Conservation (phyloP, 1,140 invertebrate genomes). For the Saccostrea glomerata region DNA sequence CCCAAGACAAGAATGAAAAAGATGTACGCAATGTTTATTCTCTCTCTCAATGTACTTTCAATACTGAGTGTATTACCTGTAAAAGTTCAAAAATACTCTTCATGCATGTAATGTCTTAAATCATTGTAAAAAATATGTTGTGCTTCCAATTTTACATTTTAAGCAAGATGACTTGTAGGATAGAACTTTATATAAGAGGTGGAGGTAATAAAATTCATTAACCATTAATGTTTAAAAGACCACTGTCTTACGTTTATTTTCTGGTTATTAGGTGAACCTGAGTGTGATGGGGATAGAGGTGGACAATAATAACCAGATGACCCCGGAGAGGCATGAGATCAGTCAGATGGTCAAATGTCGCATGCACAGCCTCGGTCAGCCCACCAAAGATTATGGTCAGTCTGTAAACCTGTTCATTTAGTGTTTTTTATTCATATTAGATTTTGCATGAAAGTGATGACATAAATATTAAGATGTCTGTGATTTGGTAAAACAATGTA, state of each 20-base stretch:
- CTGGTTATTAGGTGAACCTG: slow-evolving; percentile 66
- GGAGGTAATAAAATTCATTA: too few relatives aligned
- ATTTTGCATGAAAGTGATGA: too few relatives aligned
- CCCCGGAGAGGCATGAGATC: slow-evolving; percentile 96
- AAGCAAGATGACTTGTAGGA: neutral
- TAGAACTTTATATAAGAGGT: neutral
- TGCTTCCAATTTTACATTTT: neutral
- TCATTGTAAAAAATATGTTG: neutral
- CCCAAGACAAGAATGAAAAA: slow-evolving; percentile 40
- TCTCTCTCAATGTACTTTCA: slow-evolving; percentile 8
- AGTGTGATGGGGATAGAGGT: slow-evolving; percentile 79
- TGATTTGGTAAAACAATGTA: too few relatives aligned
- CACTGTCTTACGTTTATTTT: too few relatives aligned
- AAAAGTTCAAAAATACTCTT: neutral
- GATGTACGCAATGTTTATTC: slow-evolving; percentile 26
- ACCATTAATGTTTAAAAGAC: too few relatives aligned
- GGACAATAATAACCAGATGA: slow-evolving; percentile 90
- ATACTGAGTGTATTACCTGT: neutral
- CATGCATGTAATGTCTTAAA: neutral
- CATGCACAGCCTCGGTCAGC: slow-evolving; percentile 95
- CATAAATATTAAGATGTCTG: too few relatives aligned
- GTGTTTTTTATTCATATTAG: too few relatives aligned
- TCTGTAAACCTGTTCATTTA: too few relatives aligned
- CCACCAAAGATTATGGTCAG: slow-evolving; percentile 88
- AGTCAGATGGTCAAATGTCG: slow-evolving; percentile 94